A percentile compares a stretch with the other conserved stretches of the same genome.
Conservation (phyloP, 92 coral and sea anemone genomes). For the Bergia puertoricense region DNA sequence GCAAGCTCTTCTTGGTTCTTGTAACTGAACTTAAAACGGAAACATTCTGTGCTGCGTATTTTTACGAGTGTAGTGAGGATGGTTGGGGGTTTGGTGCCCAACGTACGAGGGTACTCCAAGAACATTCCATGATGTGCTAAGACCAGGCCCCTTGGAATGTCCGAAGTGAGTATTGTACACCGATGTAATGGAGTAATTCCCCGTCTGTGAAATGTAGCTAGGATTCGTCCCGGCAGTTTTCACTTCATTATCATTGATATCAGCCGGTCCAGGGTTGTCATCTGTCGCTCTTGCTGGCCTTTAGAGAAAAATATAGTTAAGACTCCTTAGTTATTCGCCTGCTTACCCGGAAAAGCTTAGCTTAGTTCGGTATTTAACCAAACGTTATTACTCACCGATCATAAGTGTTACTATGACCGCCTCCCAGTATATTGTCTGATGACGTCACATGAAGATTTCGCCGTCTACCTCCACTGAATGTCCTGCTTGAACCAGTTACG, state of each 20-base stretch:
- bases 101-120: slow-evolving; percentile 78
- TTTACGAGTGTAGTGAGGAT: slow-evolving; percentile 24
- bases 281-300: slow-evolving; percentile 12
- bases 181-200: slow-evolving; percentile 74
- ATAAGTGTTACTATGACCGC: slow-evolving; percentile 9
- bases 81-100: slow-evolving; percentile 28
- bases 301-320: background rate
- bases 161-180: slow-evolving; percentile 66
- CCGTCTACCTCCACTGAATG: slow-evolving; percentile 74
- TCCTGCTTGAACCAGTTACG: slow-evolving; percentile 39
- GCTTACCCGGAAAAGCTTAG: background rate
- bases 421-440: slow-evolving; percentile 78
- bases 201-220: slow-evolving; percentile 57
- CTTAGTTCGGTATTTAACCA: too few species aligned
- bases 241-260: background rate
- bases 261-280: background rate
- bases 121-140: slow-evolving; percentile 92
- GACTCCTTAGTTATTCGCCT: background rate
- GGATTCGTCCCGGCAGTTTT: slow-evolving; percentile 47
- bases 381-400: slow-evolving; percentile 23
- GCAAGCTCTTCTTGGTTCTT: too few species aligned
- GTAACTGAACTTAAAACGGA: slow-evolving; percentile 36
- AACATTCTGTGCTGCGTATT: slow-evolving; percentile 39
- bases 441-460: slow-evolving; percentile 88
- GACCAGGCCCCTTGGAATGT: slow-evolving; percentile 39